Conservation (phyloP, 2,113 vertebrate species). For the Tupaia tana region DNA sequence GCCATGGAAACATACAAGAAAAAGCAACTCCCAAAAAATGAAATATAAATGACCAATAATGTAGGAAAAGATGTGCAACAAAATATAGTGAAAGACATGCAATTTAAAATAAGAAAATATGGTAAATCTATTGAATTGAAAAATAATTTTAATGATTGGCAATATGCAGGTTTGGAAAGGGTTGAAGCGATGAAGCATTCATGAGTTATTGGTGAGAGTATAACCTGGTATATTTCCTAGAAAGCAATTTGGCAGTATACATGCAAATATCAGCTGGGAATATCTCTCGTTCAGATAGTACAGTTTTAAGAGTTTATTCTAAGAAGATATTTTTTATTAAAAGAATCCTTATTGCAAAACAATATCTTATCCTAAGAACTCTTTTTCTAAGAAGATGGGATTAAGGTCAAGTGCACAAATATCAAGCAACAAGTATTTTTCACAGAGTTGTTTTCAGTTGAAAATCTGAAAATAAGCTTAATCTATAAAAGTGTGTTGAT, state of each 20-base stretch:
- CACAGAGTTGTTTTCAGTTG: not conserved
- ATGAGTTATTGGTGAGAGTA: not conserved
- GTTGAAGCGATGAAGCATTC: not conserved
- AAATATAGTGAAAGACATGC: not conserved
- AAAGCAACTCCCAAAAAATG: not conserved
- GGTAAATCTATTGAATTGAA: not conserved
- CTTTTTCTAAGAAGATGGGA: slow-evolving; percentile 23
- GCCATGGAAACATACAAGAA: slow-evolving; percentile 2
- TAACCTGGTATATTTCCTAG: not conserved
- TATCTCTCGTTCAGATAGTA: not conserved
- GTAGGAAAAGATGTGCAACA: not conserved
- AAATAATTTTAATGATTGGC: slow-evolving; percentile 1
- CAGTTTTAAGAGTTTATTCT: slow-evolving; percentile 35
- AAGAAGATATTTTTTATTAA: slow-evolving; percentile 3
- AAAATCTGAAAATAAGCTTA: slow-evolving; percentile 46
- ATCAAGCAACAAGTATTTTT: not conserved
- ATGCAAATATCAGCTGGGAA: not conserved
- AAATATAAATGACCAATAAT: slow-evolving; percentile 17
- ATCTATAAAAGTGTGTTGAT: slow-evolving; percentile 8
- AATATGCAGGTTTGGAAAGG: not conserved
- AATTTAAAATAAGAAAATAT: slow-evolving; percentile 39
- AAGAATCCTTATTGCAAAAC: not conserved
- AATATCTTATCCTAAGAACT: slow-evolving; percentile 42
- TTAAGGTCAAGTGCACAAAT: not conserved
- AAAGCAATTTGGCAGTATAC: slow-evolving; percentile 48